These are phyloP conservation scores for Craseonycteris thonglongyai DNA, from an alignment of 2,113 vertebrate species.

Conservation along the genomic window DNA sequence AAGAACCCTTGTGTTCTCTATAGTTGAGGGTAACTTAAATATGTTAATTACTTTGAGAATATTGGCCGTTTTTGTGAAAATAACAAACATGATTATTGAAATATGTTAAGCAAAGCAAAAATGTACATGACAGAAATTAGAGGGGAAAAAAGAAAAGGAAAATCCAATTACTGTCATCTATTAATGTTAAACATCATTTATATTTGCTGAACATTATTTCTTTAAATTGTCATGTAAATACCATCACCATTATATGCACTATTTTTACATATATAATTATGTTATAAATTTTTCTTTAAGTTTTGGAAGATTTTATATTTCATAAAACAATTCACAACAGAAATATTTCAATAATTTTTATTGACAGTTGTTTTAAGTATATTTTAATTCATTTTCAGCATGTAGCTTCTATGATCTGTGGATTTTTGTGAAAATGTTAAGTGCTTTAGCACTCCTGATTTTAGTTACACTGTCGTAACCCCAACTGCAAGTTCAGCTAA, in stretches of 20 bases:
- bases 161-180: neutral
- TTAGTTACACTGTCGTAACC: neutral
- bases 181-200: neutral
- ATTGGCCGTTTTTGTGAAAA: neutral
- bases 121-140: neutral
- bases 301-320: neutral
- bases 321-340: neutral
- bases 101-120: neutral
- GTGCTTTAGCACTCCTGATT: neutral
- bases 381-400: neutral
- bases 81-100: neutral
- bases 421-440: neutral
- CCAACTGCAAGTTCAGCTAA: slow-evolving; percentile 34
- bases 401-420: neutral
- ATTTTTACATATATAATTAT: neutral
- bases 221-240: neutral
- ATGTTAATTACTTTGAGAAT: neutral
- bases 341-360: neutral
- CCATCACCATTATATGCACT: neutral
- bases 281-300: neutral
- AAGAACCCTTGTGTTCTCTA: neutral
- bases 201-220: neutral
- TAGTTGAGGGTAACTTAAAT: neutral
- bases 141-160: neutral
- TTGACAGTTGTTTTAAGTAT: neutral